These are phyloP conservation scores for Hippopotamyrus pictus DNA, from an alignment of 2,797 vertebrate genomes.

Conservation along the genomic window DNA sequence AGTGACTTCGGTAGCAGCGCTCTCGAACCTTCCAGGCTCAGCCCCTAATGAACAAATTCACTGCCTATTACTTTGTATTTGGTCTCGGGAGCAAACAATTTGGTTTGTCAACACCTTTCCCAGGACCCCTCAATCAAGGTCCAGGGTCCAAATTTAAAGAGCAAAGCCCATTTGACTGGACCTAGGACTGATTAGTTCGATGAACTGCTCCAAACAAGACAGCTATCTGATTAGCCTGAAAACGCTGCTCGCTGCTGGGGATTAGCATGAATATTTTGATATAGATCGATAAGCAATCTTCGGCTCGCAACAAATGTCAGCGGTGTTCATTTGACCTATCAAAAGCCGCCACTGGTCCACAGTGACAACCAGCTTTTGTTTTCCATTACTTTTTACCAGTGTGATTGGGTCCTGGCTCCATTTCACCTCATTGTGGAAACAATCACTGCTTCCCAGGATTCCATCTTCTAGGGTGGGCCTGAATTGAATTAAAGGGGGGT, in stretches of 20 bases:
- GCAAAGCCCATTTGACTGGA: slow-evolving; percentile 99
- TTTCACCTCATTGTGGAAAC: slow-evolving; percentile 83
- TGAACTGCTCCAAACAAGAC: slow-evolving; percentile 98
- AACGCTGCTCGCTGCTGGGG: slow-evolving; percentile 84
- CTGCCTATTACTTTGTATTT: slow-evolving; percentile 99
- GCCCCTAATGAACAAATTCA: slow-evolving; percentile 99
- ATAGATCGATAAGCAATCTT: slow-evolving; percentile 99
- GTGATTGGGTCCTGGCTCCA: slow-evolving; percentile 50
- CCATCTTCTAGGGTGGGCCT: slow-evolving; percentile 73
- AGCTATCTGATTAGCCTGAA: slow-evolving; percentile 97
- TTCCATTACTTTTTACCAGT: slow-evolving; percentile 59
- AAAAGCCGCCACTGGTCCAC: slow-evolving; percentile 84
- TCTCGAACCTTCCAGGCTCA: neutral
- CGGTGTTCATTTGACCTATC: slow-evolving; percentile 99
- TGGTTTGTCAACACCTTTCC: slow-evolving; percentile 99
- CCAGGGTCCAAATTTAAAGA: slow-evolving; percentile 98
- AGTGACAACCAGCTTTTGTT: slow-evolving; percentile 96
- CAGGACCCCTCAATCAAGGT: slow-evolving; percentile 99
- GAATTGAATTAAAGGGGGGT: slow-evolving; percentile 70
- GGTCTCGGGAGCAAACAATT: slow-evolving; percentile 99
- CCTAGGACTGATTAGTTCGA: slow-evolving; percentile 98
- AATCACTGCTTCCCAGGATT: slow-evolving; percentile 84
- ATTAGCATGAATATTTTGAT: slow-evolving; percentile 99
- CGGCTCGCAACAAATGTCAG: slow-evolving; percentile 99
- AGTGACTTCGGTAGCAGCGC: neutral